Percentiles rank a stretch among this genome's conserved stretches.
Evolutionary conservation across 2,797 vertebrate genomes (phyloP).

Genomic region (Prionace glauca): DNA sequence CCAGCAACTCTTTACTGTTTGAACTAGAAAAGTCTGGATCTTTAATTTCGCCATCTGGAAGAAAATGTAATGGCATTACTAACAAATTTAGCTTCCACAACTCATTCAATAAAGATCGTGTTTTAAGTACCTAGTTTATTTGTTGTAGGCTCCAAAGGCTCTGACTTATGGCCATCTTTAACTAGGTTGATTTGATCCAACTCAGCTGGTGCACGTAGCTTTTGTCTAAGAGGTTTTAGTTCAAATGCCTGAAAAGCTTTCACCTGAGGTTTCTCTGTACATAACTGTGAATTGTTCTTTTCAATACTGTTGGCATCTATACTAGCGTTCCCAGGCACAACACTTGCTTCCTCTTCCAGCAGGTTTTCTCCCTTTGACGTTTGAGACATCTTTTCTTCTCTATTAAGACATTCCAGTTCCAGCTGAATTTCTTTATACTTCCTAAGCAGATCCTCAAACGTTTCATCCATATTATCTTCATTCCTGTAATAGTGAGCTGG

Average conservation of each 20-base stretch:
- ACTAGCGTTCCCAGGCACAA: conserved; percentile 54
- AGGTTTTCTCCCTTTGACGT: conserved; percentile 58
- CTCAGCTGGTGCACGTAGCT: conserved; percentile 69
- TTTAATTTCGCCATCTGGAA: conserved; percentile 43
- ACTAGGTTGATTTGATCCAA: conserved; percentile 67
- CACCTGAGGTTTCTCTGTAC: conserved; percentile 59
- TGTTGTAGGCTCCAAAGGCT: conserved; percentile 38
- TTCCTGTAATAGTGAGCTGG: conserved; percentile 59
- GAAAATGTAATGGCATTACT: background rate
- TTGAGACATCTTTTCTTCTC: conserved; percentile 82
- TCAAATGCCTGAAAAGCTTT: conserved; percentile 87
- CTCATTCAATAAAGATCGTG: background rate
- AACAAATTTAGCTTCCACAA: background rate
- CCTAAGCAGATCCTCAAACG: conserved; percentile 86
- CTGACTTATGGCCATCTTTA: conserved; percentile 50
- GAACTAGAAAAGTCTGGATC: conserved; percentile 42
- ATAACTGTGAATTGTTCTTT: conserved; percentile 48
- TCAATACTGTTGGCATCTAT: conserved; percentile 58
- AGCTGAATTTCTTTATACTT: conserved; percentile 96
- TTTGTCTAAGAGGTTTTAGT: conserved; percentile 85
- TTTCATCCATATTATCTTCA: conserved; percentile 75
- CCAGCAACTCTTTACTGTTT: conserved; percentile 45
- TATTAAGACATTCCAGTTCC: conserved; percentile 90
- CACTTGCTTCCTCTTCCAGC: conserved; percentile 48
- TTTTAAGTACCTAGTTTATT: conserved; percentile 39